Evolutionary conservation across 2,888 invertebrate species (phyloP).

Genomic region (Margaritifera margaritifera): DNA sequence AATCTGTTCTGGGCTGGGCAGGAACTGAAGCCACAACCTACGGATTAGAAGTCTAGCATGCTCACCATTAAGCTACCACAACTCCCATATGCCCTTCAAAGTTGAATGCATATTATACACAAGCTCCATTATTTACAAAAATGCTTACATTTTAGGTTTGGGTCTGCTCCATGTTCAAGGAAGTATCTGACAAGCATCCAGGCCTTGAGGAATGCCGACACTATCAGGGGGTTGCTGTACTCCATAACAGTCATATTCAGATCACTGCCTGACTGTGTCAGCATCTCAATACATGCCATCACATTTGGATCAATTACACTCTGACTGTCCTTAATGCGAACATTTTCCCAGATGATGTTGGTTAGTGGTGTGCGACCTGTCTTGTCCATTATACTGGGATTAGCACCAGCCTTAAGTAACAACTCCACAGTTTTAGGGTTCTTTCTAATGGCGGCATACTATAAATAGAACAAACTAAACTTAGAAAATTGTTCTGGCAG

Average conservation of each 20-base stretch:
- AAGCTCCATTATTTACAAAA: too few relatives aligned
- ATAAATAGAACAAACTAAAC: background rate
- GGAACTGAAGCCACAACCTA: too few relatives aligned
- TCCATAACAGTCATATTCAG: constrained; percentile 44
- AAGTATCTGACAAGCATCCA: constrained; percentile 46
- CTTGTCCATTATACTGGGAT: constrained; percentile 51
- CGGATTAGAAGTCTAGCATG: too few relatives aligned
- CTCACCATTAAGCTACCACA: too few relatives aligned
- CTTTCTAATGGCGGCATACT: constrained; percentile 51
- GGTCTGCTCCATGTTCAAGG: constrained; percentile 54
- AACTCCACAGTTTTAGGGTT: constrained; percentile 46
- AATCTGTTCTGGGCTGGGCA: too few relatives aligned
- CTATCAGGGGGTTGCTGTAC: constrained; percentile 55
- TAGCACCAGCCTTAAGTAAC: constrained; percentile 51
- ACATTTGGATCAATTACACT: constrained; percentile 35
- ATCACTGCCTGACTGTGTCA: constrained; percentile 46
- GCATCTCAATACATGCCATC: constrained; percentile 48
- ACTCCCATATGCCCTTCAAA: too few relatives aligned
- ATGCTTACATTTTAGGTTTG: constrained; percentile 52
- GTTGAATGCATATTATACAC: too few relatives aligned
- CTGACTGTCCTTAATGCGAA: constrained; percentile 25
- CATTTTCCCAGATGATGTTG: constrained; percentile 49
- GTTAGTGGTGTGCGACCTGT: constrained; percentile 57
- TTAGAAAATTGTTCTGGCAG: too few relatives aligned
- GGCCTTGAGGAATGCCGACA: constrained; percentile 45